These are phyloP conservation scores for Labeo catla DNA, from an alignment of 2,113 vertebrate species.

Conservation along the genomic window DNA sequence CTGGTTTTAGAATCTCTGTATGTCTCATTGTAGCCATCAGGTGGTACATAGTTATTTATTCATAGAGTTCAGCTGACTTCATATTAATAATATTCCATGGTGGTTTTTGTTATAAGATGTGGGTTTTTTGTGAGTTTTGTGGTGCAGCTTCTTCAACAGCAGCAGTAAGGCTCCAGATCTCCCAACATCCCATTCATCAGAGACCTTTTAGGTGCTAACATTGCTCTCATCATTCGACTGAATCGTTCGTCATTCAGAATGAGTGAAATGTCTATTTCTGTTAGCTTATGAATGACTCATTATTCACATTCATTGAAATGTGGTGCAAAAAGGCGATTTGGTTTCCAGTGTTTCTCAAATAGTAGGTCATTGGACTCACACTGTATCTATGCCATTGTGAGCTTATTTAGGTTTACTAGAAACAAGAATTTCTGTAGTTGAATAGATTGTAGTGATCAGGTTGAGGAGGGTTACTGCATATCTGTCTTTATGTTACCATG, in stretches of 20 bases:
- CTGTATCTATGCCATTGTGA: background rate
- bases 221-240: background rate
- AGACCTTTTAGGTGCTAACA: slow-evolving; percentile 12
- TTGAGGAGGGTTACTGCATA: background rate
- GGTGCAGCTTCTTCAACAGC: background rate
- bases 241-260: slow-evolving; percentile 12
- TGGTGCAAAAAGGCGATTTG: background rate
- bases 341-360: background rate
- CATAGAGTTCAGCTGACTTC: background rate
- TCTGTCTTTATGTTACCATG: slow-evolving; percentile 2
- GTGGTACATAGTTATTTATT: background rate
- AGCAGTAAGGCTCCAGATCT: background rate
- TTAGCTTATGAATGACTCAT: slow-evolving; percentile 31
- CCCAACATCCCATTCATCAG: slow-evolving; percentile 1
- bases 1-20: background rate
- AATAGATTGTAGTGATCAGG: background rate
- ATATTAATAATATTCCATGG: background rate
- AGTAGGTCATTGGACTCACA: background rate
- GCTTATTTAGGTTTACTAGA: background rate
- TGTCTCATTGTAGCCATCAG: background rate
- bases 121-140: background rate
- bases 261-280: slow-evolving; percentile 4
- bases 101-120: background rate
- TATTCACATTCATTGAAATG: background rate
- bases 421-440: slow-evolving; percentile 6